Evolutionary conservation across 2,888 invertebrate genomes (phyloP).

Genomic region (Allygus modestus): DNA sequence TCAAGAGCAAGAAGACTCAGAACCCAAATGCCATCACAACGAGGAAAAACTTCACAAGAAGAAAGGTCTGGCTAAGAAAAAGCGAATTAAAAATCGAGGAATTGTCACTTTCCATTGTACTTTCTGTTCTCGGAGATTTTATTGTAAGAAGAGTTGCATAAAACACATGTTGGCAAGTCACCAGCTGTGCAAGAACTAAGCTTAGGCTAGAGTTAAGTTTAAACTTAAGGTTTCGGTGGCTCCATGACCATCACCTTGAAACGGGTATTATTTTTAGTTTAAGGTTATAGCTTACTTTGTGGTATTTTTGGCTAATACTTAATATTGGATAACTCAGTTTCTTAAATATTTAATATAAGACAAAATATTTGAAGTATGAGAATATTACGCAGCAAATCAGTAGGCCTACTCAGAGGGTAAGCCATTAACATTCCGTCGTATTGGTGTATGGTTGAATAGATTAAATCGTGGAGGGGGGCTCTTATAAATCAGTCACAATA

Average conservation of each 20-base stretch:
- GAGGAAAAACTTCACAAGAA: neutral
- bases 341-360: too few relatives aligned
- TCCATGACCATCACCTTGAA: neutral
- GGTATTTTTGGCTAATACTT: too few relatives aligned
- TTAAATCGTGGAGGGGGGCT: too few relatives aligned
- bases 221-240: neutral
- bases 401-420: too few relatives aligned
- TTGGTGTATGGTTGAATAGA: too few relatives aligned
- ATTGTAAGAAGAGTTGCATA: conserved; percentile 36
- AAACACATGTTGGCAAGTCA: conserved; percentile 32
- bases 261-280: too few relatives aligned
- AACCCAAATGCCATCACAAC: neutral
- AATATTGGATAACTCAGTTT: too few relatives aligned
- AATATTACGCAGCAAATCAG: too few relatives aligned
- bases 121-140: conserved; percentile 18
- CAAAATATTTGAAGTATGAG: too few relatives aligned
- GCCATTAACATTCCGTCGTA: too few relatives aligned
- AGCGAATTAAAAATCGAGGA: conserved; percentile 4
- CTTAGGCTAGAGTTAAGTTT: neutral
- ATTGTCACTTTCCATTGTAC: conserved; percentile 22
- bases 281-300: too few relatives aligned
- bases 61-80: neutral
- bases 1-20: neutral
- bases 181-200: conserved; percentile 10
- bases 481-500: too few relatives aligned